Evolutionary conservation across 2,113 vertebrate species (phyloP), one percentile per base, ranked within the genome.

Genomic region (Oryzias javanicus): DNA sequence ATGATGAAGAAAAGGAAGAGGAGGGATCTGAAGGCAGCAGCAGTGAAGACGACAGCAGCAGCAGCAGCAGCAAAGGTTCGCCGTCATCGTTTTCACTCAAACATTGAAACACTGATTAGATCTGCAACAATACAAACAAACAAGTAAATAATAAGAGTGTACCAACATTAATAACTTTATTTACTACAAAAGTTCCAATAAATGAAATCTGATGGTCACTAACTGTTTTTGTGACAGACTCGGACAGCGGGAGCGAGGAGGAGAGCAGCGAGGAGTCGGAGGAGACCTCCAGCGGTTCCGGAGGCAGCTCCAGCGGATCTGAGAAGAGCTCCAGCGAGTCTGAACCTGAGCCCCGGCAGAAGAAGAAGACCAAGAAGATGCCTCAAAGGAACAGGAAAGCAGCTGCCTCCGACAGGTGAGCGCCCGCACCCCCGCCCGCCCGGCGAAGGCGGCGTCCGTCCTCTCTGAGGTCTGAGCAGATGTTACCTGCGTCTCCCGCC

Each of bases 1-100:
- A 94, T 0, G 90, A 94, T 3, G 93, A 94, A 14, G 91, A 91
- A 49, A 94, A 92, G 14, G 89, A 92, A 4, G 90, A 92, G 22
- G 92, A 91, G 24, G 76, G 42, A 1, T 86, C 86, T 4, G 89
- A 81, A 42, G 91, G 92, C 73, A 83, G 87, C 52, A 88, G 91
- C 80, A 70, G 59, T 22, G 22, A 22, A 22, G 22, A 22, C 24
- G 77, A 66, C 65, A 89, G 90, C 72, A 77, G 84, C 69, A 91
- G 92, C 84, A 62, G 54, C 64, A 89, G 91, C 64, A 92, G 93
- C 75, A 74, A 80, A 72, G 85, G 78, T 87, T 20, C 50, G n/a
- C 20, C 17, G n/a, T 47, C 16, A 18, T 47, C 10, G 1, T 7
- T 19, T 19, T 47, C 46, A 4, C 19, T 4, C 5, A 12, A 35